phyloP scores from a whole-genome alignment of 2,113 vertebrate species.

The Macaca nemestrina region DNA sequence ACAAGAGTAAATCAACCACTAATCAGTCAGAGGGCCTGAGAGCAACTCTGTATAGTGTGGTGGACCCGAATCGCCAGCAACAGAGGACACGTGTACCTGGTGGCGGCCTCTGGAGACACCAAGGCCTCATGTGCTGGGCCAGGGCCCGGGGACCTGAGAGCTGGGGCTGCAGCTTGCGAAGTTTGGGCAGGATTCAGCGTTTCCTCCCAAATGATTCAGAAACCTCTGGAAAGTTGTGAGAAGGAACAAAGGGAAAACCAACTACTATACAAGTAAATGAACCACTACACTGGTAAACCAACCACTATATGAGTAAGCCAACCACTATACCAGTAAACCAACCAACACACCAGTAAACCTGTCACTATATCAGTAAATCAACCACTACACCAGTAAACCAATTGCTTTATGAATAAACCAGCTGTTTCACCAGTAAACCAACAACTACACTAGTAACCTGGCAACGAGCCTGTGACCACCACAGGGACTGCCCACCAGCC shows the following conservation, averaged over 20 bases:
- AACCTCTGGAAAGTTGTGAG: background rate
- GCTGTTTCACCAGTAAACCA: background rate
- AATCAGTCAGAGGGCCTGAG: background rate
- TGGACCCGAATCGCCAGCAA: accelerated
- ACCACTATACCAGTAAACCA: background rate
- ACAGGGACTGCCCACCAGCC: too few relatives aligned
- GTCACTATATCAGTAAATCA: too few relatives aligned
- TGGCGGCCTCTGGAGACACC: background rate
- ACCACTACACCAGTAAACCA: too few relatives aligned
- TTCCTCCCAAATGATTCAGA: background rate
- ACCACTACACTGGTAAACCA: too few relatives aligned
- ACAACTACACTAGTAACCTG: background rate
- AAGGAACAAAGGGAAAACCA: background rate
- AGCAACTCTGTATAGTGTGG: background rate
- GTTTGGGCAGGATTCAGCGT: background rate
- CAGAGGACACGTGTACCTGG: background rate
- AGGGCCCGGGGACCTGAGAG: too few relatives aligned
- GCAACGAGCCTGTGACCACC: background rate
- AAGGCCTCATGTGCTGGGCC: background rate
- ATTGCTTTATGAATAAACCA: too few relatives aligned
- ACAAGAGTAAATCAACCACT: too few relatives aligned
- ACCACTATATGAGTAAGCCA: background rate
- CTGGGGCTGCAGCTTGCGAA: background rate
- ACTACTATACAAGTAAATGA: too few relatives aligned
- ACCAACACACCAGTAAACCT: too few relatives aligned